Evolutionary conservation across 1,140 invertebrate genomes (phyloP), one percentile per base, ranked within the genome.

Genomic region (Drosophila teissieri): DNA sequence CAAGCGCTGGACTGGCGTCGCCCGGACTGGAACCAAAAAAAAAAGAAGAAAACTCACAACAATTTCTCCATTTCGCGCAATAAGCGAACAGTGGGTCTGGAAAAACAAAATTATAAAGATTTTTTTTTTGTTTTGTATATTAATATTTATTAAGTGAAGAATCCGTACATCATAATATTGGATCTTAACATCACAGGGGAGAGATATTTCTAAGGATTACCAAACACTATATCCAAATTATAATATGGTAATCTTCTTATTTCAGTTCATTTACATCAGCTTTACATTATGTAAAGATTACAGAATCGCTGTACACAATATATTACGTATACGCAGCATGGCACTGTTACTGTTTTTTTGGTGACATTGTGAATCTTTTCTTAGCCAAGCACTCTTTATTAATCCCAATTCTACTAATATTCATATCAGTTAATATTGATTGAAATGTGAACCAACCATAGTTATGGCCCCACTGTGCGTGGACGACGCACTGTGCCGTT

Each of bases 1-100:
- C 68, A 73, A 76, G 24, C 40, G 42, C 52, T 49, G 57, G 73
- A 63, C 64, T 62, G 81, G 65, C 84, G 83, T 65, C 81, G 82
- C 60, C 68, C 54, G 51, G 61, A 45, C 42, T 54, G 54, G 70
- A 53, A 52, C 44, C 55, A 11, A 68, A 60, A 63, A 40, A n/a
- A 65, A 45, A 36, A 74, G 63, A 72, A 37, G 14, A 31, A 31
- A 8, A 1, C 31, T 31, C 37, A 58, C 39, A 85, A 74, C 53
- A 27, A 62, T 44, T 46, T 45, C 69, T 34, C 19, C 22, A 14
- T 36, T 52, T 19, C 11, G 12, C n/a, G 24, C 46, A 45, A 48
- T 24, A 54, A 19, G 6, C n/a, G 37, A 3, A 74, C 70, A 73
- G 56, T 74, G 70, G 70, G 1, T 27, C 17, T 17, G 17, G 17